Evolutionary conservation across 2,113 vertebrate genomes (phyloP), one percentile per base, ranked within the genome.

Genomic region (Sigmodon hispidus): DNA sequence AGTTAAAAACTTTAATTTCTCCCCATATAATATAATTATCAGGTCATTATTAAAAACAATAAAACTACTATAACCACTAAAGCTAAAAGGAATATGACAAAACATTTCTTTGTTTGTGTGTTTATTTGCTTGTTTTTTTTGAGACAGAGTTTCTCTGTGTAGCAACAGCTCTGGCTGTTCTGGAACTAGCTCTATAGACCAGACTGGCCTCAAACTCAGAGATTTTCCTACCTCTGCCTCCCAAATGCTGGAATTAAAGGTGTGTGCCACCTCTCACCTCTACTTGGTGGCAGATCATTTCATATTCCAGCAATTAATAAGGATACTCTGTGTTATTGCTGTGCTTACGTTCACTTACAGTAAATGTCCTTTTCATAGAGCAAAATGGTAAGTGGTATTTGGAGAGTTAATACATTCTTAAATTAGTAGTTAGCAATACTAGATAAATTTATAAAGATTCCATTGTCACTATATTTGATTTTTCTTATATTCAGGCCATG

Each of bases 301-400:
- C 31, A 94, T 67, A 93, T 85, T 91, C 50, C 7, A 75, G 13
- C 6, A 84, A 61, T 34, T 81, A 90, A 83, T 17, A 7, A 85
- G 69, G 31, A 92, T 52, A 86, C 91, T 91, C 43, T 73, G n/a
- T 85, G 10, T 92, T 89, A 16, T 40, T 93, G 2, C 50, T 87
- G 4, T 69, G 76, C 11, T 87, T 95, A 96, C 36, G 40, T 86
- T 90, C 84, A 31, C 50, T 92, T 40, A 36, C 57, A 93, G 55
- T 81, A 92, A 94, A 89, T 93, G 19, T 86, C 50, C 40, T 72
- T 84, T 88, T 43, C 89, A 92, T 89, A 95, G 83, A 59, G 48
- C 70, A 67, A 73, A 81, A 75, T 95, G 86, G 24, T 90, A 81
- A 94, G 34, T 96, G 34, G 3, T 36, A n/a, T 85, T 95, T 92